These are phyloP conservation scores for Percina caprodes DNA, from an alignment of 2,113 vertebrate genomes.

Conservation along the genomic window DNA sequence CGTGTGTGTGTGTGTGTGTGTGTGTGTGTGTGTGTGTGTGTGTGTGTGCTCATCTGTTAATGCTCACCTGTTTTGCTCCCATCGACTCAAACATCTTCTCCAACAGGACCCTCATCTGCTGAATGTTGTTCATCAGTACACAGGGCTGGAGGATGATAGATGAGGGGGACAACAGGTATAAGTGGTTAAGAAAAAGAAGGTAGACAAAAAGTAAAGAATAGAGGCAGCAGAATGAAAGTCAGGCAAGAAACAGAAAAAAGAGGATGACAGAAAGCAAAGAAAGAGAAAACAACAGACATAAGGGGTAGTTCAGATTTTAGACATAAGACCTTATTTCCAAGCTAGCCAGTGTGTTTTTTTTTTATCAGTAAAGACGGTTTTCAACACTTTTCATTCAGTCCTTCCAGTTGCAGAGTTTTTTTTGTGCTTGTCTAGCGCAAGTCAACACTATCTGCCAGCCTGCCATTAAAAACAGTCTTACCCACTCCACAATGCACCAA, in stretches of 20 bases:
- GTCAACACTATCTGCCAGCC: too few species aligned
- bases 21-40: conserved; percentile 9
- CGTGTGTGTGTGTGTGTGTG: not conserved
- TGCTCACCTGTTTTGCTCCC: conserved; percentile 94
- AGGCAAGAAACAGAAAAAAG: not conserved
- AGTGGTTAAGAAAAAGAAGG: not conserved
- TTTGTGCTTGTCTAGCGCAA: too few species aligned
- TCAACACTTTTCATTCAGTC: too few species aligned
- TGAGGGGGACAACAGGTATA: not conserved
- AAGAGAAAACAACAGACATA: not conserved
- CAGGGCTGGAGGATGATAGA: conserved; percentile 84
- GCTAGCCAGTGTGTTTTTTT: too few species aligned
- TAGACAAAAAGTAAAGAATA: not conserved
- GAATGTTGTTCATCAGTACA: conserved; percentile 96
- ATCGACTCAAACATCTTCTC: conserved; percentile 99
- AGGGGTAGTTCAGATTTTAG: not conserved
- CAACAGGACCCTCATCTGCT: conserved; percentile 95
- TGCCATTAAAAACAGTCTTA: too few species aligned
- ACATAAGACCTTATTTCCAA: too few species aligned
- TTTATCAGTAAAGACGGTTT: too few species aligned
- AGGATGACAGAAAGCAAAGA: not conserved
- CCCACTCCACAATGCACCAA: too few species aligned
- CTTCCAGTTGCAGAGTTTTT: too few species aligned
- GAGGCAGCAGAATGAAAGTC: not conserved
- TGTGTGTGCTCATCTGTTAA: not conserved